Evolutionary conservation across 1,140 invertebrate genomes (phyloP).

Genomic region (Diachasma alloeum): DNA sequence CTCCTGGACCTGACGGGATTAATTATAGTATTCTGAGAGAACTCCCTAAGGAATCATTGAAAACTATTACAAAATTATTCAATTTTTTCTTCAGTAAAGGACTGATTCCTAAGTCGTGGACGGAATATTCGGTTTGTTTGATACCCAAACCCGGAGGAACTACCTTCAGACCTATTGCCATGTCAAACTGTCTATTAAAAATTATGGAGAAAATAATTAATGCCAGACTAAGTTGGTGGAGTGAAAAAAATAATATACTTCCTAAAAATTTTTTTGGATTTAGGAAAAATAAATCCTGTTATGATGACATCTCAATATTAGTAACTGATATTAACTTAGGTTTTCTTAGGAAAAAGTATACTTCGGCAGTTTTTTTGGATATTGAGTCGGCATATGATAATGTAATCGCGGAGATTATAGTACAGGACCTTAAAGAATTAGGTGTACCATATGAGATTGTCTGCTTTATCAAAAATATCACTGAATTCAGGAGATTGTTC

Average conservation of each 20-base stretch:
- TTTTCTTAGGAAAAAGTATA: too few species aligned
- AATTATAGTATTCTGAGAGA: not conserved
- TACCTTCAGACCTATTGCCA: not conserved
- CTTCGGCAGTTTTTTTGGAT: too few species aligned
- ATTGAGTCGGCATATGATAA: too few species aligned
- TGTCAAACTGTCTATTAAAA: slow-evolving; percentile 2
- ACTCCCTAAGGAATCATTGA: not conserved
- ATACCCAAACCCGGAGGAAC: slow-evolving; percentile 11
- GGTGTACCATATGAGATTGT: too few species aligned
- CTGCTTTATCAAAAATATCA: too few species aligned
- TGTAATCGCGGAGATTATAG: too few species aligned
- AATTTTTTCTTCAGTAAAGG: not conserved
- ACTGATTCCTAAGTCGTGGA: slow-evolving; percentile 9
- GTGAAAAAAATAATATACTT: slow-evolving; percentile 1
- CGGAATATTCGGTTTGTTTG: slow-evolving; percentile 1
- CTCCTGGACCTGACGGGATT: slow-evolving; percentile 9
- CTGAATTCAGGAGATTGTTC: too few species aligned
- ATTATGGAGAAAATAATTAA: slow-evolving; percentile 5
- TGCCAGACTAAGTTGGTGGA: slow-evolving; percentile 1
- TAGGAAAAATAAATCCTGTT: too few species aligned
- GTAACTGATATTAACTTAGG: too few species aligned
- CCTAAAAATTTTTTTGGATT: slow-evolving; percentile 26
- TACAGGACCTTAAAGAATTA: too few species aligned
- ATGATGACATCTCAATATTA: too few species aligned
- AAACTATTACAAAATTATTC: not conserved